phyloP scores from a whole-genome alignment of 2,797 vertebrate species.

The Brachyrhaphis roseni region DNA sequence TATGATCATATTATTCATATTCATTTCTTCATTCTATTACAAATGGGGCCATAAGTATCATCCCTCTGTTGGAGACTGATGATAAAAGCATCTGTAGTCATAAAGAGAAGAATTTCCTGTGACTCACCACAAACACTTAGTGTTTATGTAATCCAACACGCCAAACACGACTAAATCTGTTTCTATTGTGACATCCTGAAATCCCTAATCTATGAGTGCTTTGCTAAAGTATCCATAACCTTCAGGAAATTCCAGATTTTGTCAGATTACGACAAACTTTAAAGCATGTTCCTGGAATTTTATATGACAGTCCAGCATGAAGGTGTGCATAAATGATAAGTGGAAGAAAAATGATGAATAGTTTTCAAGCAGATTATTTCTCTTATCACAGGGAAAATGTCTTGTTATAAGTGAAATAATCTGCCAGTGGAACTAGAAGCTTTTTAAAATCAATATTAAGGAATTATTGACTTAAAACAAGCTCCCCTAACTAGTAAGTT shows the following conservation, averaged over 20 bases:
- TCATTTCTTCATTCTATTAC: background rate
- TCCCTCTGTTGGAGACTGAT: constrained; percentile 15
- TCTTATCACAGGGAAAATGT: no score
- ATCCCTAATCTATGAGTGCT: background rate
- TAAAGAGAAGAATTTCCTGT: constrained; percentile 48
- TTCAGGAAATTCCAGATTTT: background rate
- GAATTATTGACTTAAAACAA: no score
- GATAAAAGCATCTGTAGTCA: constrained; percentile 38
- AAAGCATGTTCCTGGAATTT: background rate
- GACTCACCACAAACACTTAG: constrained; percentile 33
- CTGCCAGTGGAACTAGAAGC: no score
- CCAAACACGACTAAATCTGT: background rate
- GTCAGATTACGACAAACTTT: background rate
- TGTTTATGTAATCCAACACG: constrained; percentile 24
- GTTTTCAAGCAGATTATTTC: background rate
- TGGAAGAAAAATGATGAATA: background rate
- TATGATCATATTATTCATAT: constrained; percentile 1
- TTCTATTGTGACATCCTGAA: constrained; percentile 13
- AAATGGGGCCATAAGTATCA: constrained; percentile 11
- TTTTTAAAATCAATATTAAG: no score
- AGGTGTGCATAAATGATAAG: background rate
- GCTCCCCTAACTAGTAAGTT: no score
- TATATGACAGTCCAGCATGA: background rate
- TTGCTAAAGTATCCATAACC: background rate
- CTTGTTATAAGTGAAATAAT: no score